Base-by-base conservation (phyloP, 2,797 vertebrate species). In the Xiphophorus birchmanni region DNA sequence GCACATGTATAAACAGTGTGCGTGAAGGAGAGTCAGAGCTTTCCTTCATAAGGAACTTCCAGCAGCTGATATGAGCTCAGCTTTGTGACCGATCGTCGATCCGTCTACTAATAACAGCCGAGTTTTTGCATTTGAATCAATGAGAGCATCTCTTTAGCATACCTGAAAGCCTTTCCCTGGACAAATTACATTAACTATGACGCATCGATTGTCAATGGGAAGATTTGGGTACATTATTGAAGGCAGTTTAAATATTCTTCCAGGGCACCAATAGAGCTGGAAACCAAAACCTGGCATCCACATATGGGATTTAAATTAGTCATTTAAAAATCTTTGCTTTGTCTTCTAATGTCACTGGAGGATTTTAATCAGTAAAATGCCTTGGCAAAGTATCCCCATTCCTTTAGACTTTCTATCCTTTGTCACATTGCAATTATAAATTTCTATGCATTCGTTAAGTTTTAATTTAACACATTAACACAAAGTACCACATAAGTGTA, bases 131-230 rank as follows among this genome's bases (percentile, higher is more conserved):
- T 83, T 75, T 73, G 84, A 84, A 89, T 89, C 79, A 4, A 85
- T 87, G 72, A 76, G 50, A 75, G 60, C 65, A n/a, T 56, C 88
- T 88, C 81, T 85, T 92, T 84, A 85, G 82, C 83, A 85, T 88
- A 88, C 80, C 79, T 79, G 58, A 81, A 84, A 47, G 32, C n/a
- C 74, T 60, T 74, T 11, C 44, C 77, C 44, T n/a, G n/a, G 76
- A 90, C 84, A 87, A 81, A 90, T 88, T 73, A 84, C 89, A 86
- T 79, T 83, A 77, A 74, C 76, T 82, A 79, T 87, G 88, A 92
- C 82, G 80, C 87, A 89, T 88, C 32, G 88, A 88, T 78, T 80
- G 81, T 89, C 86, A 75, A 77, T 79, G 54, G 74, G 77, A 50
- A 72, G 77, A 87, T 79, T 74, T 84, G 77, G 56, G 84, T 79